Percentiles rank a stretch among this genome's conserved stretches.
These are phyloP conservation scores for Heliothis subflexa DNA, from an alignment of 1,140 invertebrate species.

Conservation along the genomic window DNA sequence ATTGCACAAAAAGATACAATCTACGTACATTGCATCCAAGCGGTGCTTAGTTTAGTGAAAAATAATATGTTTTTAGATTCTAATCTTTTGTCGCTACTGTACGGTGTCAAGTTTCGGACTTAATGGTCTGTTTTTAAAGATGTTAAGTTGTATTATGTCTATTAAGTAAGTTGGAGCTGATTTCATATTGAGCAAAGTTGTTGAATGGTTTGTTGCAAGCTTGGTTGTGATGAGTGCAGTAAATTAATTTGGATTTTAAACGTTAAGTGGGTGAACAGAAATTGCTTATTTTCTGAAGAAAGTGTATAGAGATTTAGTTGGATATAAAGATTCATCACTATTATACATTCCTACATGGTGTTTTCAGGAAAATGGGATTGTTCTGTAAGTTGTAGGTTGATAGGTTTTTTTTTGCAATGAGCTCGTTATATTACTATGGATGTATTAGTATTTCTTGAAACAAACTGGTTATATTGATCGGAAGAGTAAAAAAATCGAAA, in stretches of 20 bases:
- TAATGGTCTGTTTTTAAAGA: slow-evolving; percentile 24
- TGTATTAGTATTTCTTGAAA: too few relatives aligned
- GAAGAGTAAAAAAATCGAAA: too few relatives aligned
- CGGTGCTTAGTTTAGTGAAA: slow-evolving; percentile 74
- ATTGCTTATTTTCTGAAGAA: too few relatives aligned
- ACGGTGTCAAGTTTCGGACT: slow-evolving; percentile 43
- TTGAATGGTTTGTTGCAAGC: background rate
- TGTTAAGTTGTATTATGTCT: slow-evolving; percentile 36
- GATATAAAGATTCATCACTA: too few relatives aligned
- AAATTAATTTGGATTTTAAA: background rate
- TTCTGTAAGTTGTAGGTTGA: too few relatives aligned
- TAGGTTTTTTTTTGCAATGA: too few relatives aligned
- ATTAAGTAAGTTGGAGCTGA: slow-evolving; percentile 28
- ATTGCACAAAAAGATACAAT: slow-evolving; percentile 65
- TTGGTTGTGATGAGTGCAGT: background rate
- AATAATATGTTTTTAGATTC: slow-evolving; percentile 79
- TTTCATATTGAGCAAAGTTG: slow-evolving; percentile 23
- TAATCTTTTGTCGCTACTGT: slow-evolving; percentile 60
- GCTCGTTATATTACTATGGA: too few relatives aligned
- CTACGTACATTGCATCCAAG: slow-evolving; percentile 44
- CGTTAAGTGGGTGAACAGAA: too few relatives aligned
- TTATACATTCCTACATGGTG: too few relatives aligned
- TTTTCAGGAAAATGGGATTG: too few relatives aligned
- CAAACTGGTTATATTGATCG: too few relatives aligned
- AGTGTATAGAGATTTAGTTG: too few relatives aligned